Evolutionary conservation across 2,888 invertebrate genomes (phyloP).

Genomic region (Ennomos erosarius): DNA sequence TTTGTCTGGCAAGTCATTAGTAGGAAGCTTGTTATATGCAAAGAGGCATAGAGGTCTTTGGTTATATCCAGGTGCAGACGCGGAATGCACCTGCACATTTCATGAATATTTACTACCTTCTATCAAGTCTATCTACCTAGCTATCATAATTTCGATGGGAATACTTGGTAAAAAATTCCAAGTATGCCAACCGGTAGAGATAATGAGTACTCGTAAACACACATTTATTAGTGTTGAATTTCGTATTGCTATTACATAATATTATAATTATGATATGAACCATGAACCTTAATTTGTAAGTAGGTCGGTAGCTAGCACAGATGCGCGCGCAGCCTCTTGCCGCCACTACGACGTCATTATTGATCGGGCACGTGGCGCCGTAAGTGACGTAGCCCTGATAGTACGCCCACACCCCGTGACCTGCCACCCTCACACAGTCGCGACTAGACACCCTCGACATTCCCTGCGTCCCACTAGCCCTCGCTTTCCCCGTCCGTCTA

Average conservation of each 20-base stretch:
- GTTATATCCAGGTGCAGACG: no score
- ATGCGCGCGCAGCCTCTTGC: constrained; percentile 71
- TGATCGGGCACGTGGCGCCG: constrained; percentile 83
- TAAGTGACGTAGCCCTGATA: constrained; percentile 80
- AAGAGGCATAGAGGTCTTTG: no score
- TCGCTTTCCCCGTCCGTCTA: constrained; percentile 21
- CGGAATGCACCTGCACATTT: no score
- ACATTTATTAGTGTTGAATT: constrained; percentile 41
- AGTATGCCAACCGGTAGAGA: no score
- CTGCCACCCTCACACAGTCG: constrained; percentile 39
- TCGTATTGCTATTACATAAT: constrained; percentile 52
- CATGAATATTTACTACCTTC: no score
- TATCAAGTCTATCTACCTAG: no score
- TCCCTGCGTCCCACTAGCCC: constrained; percentile 29
- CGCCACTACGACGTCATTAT: constrained; percentile 78
- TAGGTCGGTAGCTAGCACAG: constrained; percentile 68
- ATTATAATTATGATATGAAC: constrained; percentile 49
- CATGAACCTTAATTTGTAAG: constrained; percentile 81
- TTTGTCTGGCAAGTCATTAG: no score
- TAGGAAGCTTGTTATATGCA: no score
- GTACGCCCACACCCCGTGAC: constrained; percentile 62
- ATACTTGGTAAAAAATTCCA: no score
- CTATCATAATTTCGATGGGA: no score
- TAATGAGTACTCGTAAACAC: constrained; percentile 37
- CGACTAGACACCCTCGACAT: constrained; percentile 40